A percentile compares a stretch with the other conserved stretches of the same genome.
Conservation (phyloP, 1,140 invertebrate genomes). For the Nymphalis io region DNA sequence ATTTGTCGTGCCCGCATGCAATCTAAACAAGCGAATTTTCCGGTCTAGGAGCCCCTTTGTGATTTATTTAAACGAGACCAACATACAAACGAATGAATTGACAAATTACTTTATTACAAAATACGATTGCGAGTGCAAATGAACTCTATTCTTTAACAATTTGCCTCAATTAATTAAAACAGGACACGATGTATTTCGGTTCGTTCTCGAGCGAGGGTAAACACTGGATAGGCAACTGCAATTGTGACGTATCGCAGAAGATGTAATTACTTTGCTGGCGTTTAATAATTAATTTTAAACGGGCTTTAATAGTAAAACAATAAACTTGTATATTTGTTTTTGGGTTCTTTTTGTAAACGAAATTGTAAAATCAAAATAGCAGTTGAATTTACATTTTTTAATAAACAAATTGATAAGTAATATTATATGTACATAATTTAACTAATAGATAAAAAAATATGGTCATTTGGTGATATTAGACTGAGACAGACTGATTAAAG, state of each 20-base stretch:
- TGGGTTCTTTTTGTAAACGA: not conserved
- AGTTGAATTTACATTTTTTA: too few relatives aligned
- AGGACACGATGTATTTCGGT: slow-evolving; percentile 35
- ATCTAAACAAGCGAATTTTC: slow-evolving; percentile 49
- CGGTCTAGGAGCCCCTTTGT: slow-evolving; percentile 51
- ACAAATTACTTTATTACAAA: slow-evolving; percentile 40
- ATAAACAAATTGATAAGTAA: too few relatives aligned
- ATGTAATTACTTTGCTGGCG: slow-evolving; percentile 22
- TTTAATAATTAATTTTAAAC: slow-evolving; percentile 19
- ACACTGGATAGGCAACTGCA: slow-evolving; percentile 8
- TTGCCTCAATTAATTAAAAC: slow-evolving; percentile 44
- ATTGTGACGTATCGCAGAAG: slow-evolving; percentile 24
- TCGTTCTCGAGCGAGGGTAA: slow-evolving; percentile 10
- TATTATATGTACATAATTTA: too few relatives aligned
- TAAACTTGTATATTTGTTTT: not conserved
- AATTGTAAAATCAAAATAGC: not conserved
- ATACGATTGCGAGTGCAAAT: slow-evolving; percentile 41
- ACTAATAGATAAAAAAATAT: too few relatives aligned
- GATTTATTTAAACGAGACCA: slow-evolving; percentile 39
- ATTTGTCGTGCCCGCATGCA: slow-evolving; percentile 49
- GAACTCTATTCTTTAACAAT: slow-evolving; percentile 46
- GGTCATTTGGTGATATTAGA: too few relatives aligned
- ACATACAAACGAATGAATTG: slow-evolving; percentile 29
- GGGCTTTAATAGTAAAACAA: not conserved
- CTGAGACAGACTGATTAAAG: too few relatives aligned